These are phyloP conservation scores for Tyto alba DNA, from an alignment of 2,113 vertebrate species.

Conservation along the genomic window DNA sequence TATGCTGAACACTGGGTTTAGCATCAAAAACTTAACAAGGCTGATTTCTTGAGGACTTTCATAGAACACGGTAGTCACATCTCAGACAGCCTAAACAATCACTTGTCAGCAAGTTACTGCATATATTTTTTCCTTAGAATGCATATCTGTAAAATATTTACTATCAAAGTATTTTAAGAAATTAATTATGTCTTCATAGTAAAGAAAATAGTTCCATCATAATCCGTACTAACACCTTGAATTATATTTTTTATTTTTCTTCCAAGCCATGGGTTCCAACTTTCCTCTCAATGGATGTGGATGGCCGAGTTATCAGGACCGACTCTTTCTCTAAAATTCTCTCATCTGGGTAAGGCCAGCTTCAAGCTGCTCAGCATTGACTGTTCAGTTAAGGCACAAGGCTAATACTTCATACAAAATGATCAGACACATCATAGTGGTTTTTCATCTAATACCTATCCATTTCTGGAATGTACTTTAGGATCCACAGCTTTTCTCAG, in stretches of 20 bases:
- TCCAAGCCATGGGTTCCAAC: conserved; percentile 83
- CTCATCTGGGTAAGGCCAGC: conserved; percentile 83
- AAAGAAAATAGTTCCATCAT: neutral
- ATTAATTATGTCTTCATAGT: neutral
- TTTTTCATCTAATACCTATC: neutral
- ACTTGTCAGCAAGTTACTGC: neutral
- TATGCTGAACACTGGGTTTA: neutral
- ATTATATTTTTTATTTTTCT: conserved; percentile 12
- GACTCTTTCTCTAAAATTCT: conserved; percentile 94
- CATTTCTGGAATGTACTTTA: neutral
- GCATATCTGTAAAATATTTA: neutral
- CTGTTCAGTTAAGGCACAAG: neutral
- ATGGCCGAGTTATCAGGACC: conserved; percentile 84
- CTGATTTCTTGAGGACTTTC: neutral
- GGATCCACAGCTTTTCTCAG: neutral
- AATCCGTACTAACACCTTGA: neutral
- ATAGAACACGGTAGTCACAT: neutral
- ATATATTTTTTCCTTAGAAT: neutral
- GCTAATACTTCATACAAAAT: neutral
- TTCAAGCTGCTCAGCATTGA: neutral
- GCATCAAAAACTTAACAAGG: neutral
- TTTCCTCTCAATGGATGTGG: conserved; percentile 89
- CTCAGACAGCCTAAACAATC: neutral
- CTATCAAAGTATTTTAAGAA: neutral
- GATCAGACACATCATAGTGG: neutral